Base-by-base conservation (phyloP, 1,140 invertebrate species). In the Bilobella aurantiaca region DNA sequence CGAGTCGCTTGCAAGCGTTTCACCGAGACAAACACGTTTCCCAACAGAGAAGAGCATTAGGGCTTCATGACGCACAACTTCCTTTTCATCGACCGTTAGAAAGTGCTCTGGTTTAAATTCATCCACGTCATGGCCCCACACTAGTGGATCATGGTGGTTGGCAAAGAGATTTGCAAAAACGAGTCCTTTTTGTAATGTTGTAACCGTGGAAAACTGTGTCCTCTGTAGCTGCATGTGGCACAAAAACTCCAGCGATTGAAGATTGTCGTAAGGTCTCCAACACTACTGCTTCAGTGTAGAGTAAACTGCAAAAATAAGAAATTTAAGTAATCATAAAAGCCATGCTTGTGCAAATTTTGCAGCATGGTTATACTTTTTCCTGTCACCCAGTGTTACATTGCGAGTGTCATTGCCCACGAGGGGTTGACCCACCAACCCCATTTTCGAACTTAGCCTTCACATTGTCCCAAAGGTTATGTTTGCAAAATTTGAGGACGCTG, bases 161-260 rank as follows among this genome's bases (percentile, higher is more conserved):
- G 8, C 60, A 27, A 46, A 27, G 23, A 62, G n/a, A 47, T 62
- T 62, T 14, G 60, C 60, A 62, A 62, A 53, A 3, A 62, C 60
- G 16, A 5, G 60, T 34, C 3, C 60, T 34, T 27, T 62, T 62
- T 2, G 60, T 30, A 3, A 62, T n/a, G 32, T 53, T 8, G 29
- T 62, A 47, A 14, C 60, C 60, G 12, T 62, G 60, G 32, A n/a
- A n/a, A n/a, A n/a, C n/a, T n/a, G n/a, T n/a, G n/a, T n/a, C n/a
- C n/a, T n/a, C n/a, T n/a, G n/a, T 46, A 62, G 2, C 8, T 37
- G 18, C 3, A 21, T 42, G 60, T 3, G 31, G 42, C 16, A 62
- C n/a, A 23, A 18, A 30, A 8, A 62, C 16, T 14, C 31, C 3
- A 14, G 32, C 32, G 12, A n/a, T n/a, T n/a, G n/a, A n/a, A n/a